Base-by-base conservation (phyloP, 2,113 vertebrate genomes). In the Jacana jacana region DNA sequence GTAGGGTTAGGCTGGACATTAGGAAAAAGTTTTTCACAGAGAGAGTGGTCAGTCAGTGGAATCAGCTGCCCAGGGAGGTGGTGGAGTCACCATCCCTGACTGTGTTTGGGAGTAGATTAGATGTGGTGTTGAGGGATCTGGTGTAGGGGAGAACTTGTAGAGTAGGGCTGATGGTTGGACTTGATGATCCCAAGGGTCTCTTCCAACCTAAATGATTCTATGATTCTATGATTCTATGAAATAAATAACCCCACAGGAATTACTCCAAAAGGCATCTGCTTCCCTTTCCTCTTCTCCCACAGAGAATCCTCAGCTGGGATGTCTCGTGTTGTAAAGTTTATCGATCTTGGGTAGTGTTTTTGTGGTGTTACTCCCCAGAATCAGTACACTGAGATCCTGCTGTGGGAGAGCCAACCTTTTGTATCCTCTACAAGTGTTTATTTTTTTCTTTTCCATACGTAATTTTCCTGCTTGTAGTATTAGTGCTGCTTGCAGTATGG, bases 321-420 rank as follows among this genome's bases (percentile, higher is more conserved):
- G 31, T 69, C 27, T 85, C 17, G 9, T 2, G 0, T 49, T 1
- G 0, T 54, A 58, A 87, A 83, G 10, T 63, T 65, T 66, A 25
- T 7, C 2, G 2, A 17, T 72, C 25, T 88, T 4, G 1, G 0
- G 0, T 46, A 13, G 10, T 40, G 28, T 61, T 75, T 94, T 82
- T 40, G 46, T 83, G 66, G 20, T 33, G 12, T 76, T 42, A 15
- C n/a, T 81, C 60, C 39, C 23, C 39, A 6, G 51, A 65, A 48
- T 48, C 37, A 31, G 2, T 54, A 20, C 20, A 51, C 42, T 5
- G 15, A 61, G 35, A 17, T 79, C 30, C 8, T 68, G 2, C 42
- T 33, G 49, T 52, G 39, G 57, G 66, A 85, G 35, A 68, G 35
- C 19, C 42, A 22, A 73, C 33, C 54, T 57, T 92, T 80, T 3